Evolutionary conservation across 2,797 vertebrate species (phyloP).

Genomic region (Scleropages formosus): DNA sequence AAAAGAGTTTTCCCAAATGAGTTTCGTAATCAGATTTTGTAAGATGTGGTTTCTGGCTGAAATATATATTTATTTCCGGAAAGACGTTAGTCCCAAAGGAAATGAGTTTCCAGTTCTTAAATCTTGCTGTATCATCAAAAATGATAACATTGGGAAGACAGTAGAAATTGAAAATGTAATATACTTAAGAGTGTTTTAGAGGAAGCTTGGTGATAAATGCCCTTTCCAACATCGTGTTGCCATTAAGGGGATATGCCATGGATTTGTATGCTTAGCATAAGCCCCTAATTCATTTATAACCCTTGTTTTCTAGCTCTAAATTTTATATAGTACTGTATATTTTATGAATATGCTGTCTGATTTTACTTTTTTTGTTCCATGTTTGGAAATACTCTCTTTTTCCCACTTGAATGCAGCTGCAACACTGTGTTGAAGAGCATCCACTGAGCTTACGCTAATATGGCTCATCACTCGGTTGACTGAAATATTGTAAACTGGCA

Average conservation of each 20-base stretch:
- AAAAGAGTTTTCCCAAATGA: conserved; percentile 1
- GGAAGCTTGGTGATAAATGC: neutral
- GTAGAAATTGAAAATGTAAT: conserved; percentile 31
- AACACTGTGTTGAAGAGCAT: neutral
- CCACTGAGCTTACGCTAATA: neutral
- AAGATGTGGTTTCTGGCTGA: conserved; percentile 3
- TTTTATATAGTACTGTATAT: neutral
- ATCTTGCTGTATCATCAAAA: conserved; percentile 30
- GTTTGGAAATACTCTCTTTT: neutral
- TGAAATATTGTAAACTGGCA: conserved; percentile 16
- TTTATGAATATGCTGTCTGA: conserved; percentile 1
- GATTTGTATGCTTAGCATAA: neutral
- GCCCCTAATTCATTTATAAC: neutral
- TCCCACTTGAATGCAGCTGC: neutral
- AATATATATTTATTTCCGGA: conserved; percentile 8
- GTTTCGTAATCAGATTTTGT: conserved; percentile 22
- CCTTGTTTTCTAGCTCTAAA: neutral
- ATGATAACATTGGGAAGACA: conserved; percentile 26
- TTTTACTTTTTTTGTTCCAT: conserved; percentile 4
- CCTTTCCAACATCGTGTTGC: neutral
- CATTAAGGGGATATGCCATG: neutral
- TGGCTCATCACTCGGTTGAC: conserved; percentile 18
- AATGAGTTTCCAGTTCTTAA: conserved; percentile 23
- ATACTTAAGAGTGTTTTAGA: conserved; percentile 15
- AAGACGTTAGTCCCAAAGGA: conserved; percentile 19